phyloP scores from a whole-genome alignment of 2,888 invertebrate species.

The Oligia fasciuncula region DNA sequence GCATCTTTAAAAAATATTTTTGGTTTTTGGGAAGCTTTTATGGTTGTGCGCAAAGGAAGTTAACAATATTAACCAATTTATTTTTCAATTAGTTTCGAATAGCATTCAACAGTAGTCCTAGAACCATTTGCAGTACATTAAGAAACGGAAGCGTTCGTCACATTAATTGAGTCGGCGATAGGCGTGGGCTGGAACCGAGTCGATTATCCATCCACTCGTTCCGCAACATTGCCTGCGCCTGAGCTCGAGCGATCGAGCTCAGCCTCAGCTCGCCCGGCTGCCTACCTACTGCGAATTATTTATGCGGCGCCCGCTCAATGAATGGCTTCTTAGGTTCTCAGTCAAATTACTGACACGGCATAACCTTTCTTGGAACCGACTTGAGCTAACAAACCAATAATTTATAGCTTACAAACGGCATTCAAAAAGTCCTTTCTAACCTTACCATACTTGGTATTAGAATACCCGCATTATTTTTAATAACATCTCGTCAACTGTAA shows the following conservation, averaged over 20 bases:
- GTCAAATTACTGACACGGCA: conserved; percentile 69
- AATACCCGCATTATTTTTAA: conserved; percentile 66
- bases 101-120: conserved; percentile 26
- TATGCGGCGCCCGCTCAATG: conserved; percentile 78
- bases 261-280: conserved; percentile 55
- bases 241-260: conserved; percentile 66
- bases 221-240: conserved; percentile 75
- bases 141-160: conserved; percentile 78
- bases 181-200: conserved; percentile 76
- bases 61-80: conserved; percentile 21
- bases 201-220: conserved; percentile 71
- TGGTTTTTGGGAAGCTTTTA: not conserved
- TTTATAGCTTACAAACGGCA: conserved; percentile 60
- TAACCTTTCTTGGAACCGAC: conserved; percentile 70
- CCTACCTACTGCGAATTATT: conserved; percentile 78
- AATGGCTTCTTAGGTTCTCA: conserved; percentile 73
- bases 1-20: not conserved
- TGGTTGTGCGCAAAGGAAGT: not conserved
- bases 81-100: conserved; percentile 24
- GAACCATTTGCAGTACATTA: conserved; percentile 57
- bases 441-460: conserved; percentile 64
- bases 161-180: conserved; percentile 77
- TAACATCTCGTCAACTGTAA: conserved; percentile 65
- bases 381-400: conserved; percentile 59
- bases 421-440: conserved; percentile 70